A percentile compares a stretch with the other conserved stretches of the same genome.
phyloP scores from a whole-genome alignment of 2,113 vertebrate genomes.

The Tympanuchus pallidicinctus region DNA sequence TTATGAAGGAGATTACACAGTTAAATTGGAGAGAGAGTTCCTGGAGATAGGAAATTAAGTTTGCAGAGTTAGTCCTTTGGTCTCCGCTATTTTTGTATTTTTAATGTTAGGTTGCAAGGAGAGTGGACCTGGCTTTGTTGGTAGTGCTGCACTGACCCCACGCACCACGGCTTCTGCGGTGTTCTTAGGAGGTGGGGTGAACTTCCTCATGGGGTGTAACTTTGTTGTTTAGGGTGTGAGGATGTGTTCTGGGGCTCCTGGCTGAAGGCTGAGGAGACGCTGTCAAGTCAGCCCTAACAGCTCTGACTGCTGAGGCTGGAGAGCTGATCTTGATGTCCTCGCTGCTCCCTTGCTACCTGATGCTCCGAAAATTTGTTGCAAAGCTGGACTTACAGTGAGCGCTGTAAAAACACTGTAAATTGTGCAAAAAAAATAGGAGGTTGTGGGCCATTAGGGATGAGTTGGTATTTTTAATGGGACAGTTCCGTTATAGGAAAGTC shows the following conservation, averaged over 20 bases:
- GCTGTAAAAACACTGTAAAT: background rate
- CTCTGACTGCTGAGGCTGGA: background rate
- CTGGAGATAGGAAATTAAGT: conserved; percentile 50
- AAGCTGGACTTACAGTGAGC: background rate
- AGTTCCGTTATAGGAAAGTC: background rate
- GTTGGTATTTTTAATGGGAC: background rate
- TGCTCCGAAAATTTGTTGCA: background rate
- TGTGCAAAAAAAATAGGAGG: background rate
- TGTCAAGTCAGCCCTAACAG: background rate
- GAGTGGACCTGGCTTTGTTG: background rate
- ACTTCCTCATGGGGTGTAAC: background rate
- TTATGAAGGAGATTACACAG: conserved; percentile 56
- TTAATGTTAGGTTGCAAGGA: background rate
- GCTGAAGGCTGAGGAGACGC: background rate
- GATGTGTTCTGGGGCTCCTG: background rate
- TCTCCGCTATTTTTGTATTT: background rate
- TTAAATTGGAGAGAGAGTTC: conserved; percentile 51
- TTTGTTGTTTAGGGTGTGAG: background rate
- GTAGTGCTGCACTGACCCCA: background rate
- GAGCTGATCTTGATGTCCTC: background rate
- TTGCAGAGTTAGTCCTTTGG: conserved; percentile 24
- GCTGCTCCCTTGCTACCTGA: background rate
- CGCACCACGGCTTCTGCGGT: background rate
- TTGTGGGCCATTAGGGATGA: background rate
- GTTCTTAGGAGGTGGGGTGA: background rate